Percentiles rank a stretch among this genome's conserved stretches.
Conservation (phyloP, 2,888 invertebrate genomes). For the Acleris sparsana region DNA sequence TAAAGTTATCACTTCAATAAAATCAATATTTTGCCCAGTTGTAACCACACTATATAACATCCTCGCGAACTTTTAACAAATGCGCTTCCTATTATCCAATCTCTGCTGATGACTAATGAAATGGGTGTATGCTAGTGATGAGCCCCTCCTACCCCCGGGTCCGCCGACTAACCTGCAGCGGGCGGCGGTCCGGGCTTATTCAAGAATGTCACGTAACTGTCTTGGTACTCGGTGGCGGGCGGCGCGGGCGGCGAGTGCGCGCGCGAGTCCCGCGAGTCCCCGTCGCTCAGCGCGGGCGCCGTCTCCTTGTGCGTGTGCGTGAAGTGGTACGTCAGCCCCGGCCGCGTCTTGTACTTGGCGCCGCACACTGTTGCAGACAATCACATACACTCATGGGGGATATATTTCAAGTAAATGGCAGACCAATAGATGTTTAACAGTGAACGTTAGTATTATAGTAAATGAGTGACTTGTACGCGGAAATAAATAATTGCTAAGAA, state of each 20-base stretch:
- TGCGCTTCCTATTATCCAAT: too few relatives aligned
- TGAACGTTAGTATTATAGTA: too few relatives aligned
- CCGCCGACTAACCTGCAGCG: conserved; percentile 54
- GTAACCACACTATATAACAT: too few relatives aligned
- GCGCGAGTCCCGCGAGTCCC: conserved; percentile 66
- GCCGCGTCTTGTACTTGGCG: conserved; percentile 97
- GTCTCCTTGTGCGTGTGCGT: conserved; percentile 93
- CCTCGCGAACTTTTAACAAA: too few relatives aligned
- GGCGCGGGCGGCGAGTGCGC: conserved; percentile 48
- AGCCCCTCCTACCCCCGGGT: background rate
- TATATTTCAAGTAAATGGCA: background rate
- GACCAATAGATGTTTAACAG: background rate
- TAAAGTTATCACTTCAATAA: too few relatives aligned
- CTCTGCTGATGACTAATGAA: too few relatives aligned
- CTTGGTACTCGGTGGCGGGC: conserved; percentile 83
- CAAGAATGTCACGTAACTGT: conserved; percentile 87
- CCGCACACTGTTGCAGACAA: conserved; percentile 91
- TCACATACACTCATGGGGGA: background rate
- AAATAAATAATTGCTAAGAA: background rate
- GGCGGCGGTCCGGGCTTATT: conserved; percentile 82
- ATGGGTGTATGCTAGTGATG: too few relatives aligned
- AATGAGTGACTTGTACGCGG: too few relatives aligned
- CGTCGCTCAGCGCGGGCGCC: conserved; percentile 56
- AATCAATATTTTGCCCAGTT: too few relatives aligned
- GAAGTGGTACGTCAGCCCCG: conserved; percentile 97